A percentile compares a stretch with the other conserved stretches of the same genome.
Conservation (phyloP, 2,797 vertebrate species). For the Oreochromis mossambicus region DNA sequence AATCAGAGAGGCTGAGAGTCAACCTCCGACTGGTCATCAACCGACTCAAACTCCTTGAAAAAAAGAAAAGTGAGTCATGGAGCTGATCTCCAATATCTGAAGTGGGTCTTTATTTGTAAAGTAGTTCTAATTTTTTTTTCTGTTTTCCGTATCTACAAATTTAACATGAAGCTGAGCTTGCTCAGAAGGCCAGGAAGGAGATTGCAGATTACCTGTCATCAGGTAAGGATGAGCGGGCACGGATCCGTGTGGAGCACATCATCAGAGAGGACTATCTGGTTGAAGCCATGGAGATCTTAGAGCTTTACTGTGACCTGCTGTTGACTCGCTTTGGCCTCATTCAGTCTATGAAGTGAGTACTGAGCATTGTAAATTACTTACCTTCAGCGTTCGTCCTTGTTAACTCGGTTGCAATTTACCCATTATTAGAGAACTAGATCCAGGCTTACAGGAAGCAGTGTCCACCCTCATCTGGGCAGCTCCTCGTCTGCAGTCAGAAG, state of each 20-base stretch:
- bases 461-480: conserved; percentile 97
- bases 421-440: conserved; percentile 87
- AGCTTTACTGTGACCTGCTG: conserved; percentile 94
- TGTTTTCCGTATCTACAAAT: background rate
- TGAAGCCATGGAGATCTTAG: conserved; percentile 98
- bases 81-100: background rate
- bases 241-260: conserved; percentile 97
- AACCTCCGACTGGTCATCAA: conserved; percentile 96
- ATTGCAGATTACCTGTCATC: conserved; percentile 95
- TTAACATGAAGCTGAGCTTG: conserved; percentile 85
- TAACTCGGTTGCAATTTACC: background rate
- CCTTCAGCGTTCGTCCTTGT: background rate
- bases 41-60: conserved; percentile 94
- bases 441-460: conserved; percentile 93
- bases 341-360: conserved; percentile 95
- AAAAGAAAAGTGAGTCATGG: conserved; percentile 92
- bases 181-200: conserved; percentile 96
- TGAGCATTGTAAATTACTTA: background rate
- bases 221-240: conserved; percentile 93
- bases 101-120: background rate
- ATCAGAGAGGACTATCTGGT: conserved; percentile 99
- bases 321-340: conserved; percentile 94
- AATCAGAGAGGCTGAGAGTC: conserved; percentile 91
- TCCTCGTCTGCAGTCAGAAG: conserved; percentile 91
- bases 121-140: background rate